These are phyloP conservation scores for Clusia tigrina DNA, from an alignment of 2,888 invertebrate species.

Conservation along the genomic window DNA sequence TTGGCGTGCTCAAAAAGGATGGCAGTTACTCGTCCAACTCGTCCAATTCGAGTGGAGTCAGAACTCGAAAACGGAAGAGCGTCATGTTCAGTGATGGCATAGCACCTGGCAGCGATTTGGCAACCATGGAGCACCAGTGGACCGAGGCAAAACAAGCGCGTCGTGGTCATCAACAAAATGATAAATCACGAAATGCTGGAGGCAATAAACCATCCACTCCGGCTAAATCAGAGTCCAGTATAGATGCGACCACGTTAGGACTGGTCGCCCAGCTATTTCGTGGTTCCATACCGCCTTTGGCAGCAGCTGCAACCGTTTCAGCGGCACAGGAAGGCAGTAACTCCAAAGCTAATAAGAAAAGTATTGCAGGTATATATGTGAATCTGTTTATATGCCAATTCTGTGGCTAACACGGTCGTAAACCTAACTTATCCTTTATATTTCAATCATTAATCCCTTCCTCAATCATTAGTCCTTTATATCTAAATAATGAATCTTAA, in stretches of 20 bases:
- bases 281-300: conserved; percentile 57
- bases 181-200: conserved; percentile 30
- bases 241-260: conserved; percentile 51
- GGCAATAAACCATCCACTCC: conserved; percentile 47
- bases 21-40: conserved; percentile 61
- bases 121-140: conserved; percentile 77
- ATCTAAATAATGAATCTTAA: too few species aligned
- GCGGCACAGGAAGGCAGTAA: conserved; percentile 36
- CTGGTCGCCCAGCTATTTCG: conserved; percentile 56
- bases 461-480: too few species aligned
- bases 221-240: conserved; percentile 39
- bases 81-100: conserved; percentile 92
- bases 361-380: conserved; percentile 1
- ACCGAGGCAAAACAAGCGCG: conserved; percentile 65
- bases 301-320: conserved; percentile 50
- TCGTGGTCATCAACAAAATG: conserved; percentile 45
- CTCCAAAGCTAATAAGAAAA: conserved; percentile 7
- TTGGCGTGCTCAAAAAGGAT: conserved; percentile 77
- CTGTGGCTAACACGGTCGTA: too few species aligned
- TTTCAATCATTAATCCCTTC: too few species aligned
- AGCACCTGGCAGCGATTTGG: conserved; percentile 83
- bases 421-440: too few species aligned
- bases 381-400: too few species aligned
- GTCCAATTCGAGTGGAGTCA: conserved; percentile 58
- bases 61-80: conserved; percentile 71